phyloP scores from a whole-genome alignment of 2,888 invertebrate species.

The Pterobdella sp. region DNA sequence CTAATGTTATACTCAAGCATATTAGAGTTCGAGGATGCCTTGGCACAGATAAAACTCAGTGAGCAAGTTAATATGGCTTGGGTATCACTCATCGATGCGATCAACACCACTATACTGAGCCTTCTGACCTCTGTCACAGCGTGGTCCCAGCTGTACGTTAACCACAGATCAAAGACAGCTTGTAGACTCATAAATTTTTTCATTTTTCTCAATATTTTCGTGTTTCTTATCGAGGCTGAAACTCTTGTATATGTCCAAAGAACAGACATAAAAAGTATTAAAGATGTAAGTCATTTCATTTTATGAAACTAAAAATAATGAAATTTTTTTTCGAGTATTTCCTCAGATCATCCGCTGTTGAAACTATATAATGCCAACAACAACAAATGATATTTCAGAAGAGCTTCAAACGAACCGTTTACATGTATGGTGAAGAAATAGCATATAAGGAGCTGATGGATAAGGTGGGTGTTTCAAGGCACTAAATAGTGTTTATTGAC shows the following conservation, averaged over 20 bases:
- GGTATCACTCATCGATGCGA: background rate
- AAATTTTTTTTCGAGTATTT: too few species aligned
- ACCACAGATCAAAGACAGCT: background rate
- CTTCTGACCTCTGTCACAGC: background rate
- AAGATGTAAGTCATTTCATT: too few species aligned
- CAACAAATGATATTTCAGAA: too few species aligned
- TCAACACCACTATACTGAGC: background rate
- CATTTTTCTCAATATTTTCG: background rate
- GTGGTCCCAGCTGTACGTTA: conserved; percentile 10
- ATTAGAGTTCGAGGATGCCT: background rate
- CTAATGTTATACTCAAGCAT: background rate
- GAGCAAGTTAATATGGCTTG: background rate
- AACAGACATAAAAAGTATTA: too few species aligned
- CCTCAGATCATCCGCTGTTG: too few species aligned
- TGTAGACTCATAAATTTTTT: background rate
- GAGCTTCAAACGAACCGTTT: background rate
- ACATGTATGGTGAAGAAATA: conserved; percentile 1
- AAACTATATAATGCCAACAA: too few species aligned
- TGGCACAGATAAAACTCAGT: background rate
- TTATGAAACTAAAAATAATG: too few species aligned
- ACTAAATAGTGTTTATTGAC: too few species aligned
- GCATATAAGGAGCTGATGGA: conserved; percentile 5
- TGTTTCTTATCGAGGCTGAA: background rate
- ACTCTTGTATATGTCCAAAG: background rate
- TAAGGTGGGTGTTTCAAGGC: too few species aligned